Evolutionary conservation across 2,797 vertebrate genomes (phyloP), one percentile per base, ranked within the genome.

Genomic region (Scleropages formosus): DNA sequence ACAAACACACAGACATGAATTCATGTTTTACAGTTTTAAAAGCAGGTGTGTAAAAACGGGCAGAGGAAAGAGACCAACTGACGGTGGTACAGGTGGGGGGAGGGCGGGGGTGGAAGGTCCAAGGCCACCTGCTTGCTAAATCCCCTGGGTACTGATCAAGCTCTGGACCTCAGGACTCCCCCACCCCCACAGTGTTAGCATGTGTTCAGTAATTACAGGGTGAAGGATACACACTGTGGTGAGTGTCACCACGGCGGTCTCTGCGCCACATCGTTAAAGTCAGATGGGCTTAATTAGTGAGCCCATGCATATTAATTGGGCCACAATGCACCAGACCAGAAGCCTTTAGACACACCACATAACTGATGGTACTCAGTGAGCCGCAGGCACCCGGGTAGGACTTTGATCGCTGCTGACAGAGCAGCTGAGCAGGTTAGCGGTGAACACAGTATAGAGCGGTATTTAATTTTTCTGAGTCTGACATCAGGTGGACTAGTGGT

Each of bases 281-380:
- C 84, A 85, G 84, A 87, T 84, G 84, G 81, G 82, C 81, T 84
- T 90, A 91, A 91, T 91, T 91, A 91, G 86, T 76, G 79, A 89
- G 77, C 71, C 80, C 85, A 87, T 90, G 87, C 87, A 92, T 92
- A 90, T 89, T 91, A 90, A 92, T 88, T 79, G 88, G 83, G 78
- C 77, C 75, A 84, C 81, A 27, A 73, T 83, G 82, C 84, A 86
- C 76, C 81, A 83, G 76, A 81, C 78, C 79, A 77, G 76, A 70
- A 74, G 84, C 78, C 81, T 84, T 79, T 80, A 83, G 86, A 85
- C 86, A 80, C 78, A 84, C 72, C 68, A 60, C 75, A 81, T 66
- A 59, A 73, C 83, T 86, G 86, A 83, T 88, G 75, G 78, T 78
- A 80, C 82, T 72, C 77, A 81, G 79, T 80, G 75, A 84, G 80